phyloP scores from a whole-genome alignment of 1,140 invertebrate species.

The Mylabris phalerata region DNA sequence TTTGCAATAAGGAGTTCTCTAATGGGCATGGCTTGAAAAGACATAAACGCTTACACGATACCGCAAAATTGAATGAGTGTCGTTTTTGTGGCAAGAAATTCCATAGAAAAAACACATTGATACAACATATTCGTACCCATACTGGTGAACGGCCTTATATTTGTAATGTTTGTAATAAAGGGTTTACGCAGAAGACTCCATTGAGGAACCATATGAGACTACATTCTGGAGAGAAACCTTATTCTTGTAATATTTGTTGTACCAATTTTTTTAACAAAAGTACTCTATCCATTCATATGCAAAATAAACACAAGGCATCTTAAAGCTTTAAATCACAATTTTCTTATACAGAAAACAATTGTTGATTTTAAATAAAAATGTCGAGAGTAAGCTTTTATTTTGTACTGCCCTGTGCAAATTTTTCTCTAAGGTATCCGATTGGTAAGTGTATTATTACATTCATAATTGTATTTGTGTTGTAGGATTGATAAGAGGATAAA shows the following conservation, averaged over 20 bases:
- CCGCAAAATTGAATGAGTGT: not conserved
- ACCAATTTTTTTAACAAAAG: constrained; percentile 58
- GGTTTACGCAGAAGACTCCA: constrained; percentile 49
- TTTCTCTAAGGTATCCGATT: no score
- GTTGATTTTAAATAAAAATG: no score
- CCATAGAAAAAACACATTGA: constrained; percentile 33
- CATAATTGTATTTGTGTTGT: no score
- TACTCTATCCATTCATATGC: constrained; percentile 22
- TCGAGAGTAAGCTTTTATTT: no score
- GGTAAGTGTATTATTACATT: no score
- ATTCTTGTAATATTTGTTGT: constrained; percentile 43
- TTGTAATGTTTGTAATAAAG: constrained; percentile 40
- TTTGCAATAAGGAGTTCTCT: not conserved
- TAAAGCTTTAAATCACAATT: no score
- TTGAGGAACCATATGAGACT: constrained; percentile 58
- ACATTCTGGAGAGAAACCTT: constrained; percentile 50
- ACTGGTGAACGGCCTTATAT: constrained; percentile 69
- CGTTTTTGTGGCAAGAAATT: constrained; percentile 31
- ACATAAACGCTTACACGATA: not conserved
- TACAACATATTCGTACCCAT: constrained; percentile 69
- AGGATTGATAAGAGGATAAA: no score
- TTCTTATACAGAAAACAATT: no score
- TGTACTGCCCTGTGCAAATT: no score
- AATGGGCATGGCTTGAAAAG: not conserved
- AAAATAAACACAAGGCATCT: constrained; percentile 19